Evolutionary conservation across 2,888 invertebrate genomes (phyloP), one percentile per base, ranked within the genome.

Genomic region (Drosophila anceps): DNA sequence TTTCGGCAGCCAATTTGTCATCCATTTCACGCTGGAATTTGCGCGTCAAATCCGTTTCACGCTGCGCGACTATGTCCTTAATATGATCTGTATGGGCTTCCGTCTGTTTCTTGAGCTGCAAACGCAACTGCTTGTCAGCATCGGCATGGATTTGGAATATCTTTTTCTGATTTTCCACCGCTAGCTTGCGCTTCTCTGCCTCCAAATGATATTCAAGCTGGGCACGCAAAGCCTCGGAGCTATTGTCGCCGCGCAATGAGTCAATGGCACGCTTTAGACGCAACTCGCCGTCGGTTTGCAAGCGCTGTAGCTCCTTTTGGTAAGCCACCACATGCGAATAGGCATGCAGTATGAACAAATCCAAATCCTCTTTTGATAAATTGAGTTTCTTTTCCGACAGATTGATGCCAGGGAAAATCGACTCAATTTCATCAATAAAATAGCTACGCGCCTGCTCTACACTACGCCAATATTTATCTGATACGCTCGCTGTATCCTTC

Each of bases 61-160:
- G 93, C 10, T 93, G 93, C 6, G 93, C 93, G 15, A 98, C 93
- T 1, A 95, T 96, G 84, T 97, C 97, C 48, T 94, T 94, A 69
- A 97, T 91, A 78, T 97, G 96, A 91, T 98, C 98, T 55, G 95
- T 94, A 92, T 98, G 98, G 0, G 98, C 96, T 86, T 98, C 97
- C 2, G 96, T 95, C 89, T 98, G 98, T 59, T 96, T 95, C 91
- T 96, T 96, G 69, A 99, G 92, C 87, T 98, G 96, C 15, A 95
- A 94, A 50, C 96, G 95, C 65, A 98, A 92, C 71, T 96, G 96
- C 54, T 94, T 94, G 89, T 98, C 96, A 31, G 95, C 94, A 51
- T 95, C 95, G 1, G 95, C 94, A 83, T 95, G 95, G 44, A 96
- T 93, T 87, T 94, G 93, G 64, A 96, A 93, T 71, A 95, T 93